Conservation (phyloP, 2,888 invertebrate genomes). For the Hedya salicella region DNA sequence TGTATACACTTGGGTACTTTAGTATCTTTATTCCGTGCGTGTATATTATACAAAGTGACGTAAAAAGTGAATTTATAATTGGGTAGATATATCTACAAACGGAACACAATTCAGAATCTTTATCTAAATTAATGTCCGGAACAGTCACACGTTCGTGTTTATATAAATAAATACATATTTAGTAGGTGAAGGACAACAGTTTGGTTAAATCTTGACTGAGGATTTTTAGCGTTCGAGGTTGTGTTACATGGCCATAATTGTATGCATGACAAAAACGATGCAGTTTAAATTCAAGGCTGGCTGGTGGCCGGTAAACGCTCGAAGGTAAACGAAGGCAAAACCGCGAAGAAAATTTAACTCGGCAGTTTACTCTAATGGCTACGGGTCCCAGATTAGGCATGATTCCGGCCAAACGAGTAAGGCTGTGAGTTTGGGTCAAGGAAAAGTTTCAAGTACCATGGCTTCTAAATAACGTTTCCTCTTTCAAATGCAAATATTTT, state of each 20-base stretch:
- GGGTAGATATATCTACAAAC: background rate
- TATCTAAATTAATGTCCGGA: conserved; percentile 33
- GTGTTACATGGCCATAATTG: conserved; percentile 37
- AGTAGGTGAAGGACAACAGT: conserved; percentile 60
- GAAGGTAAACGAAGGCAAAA: conserved; percentile 27
- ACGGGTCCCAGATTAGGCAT: conserved; percentile 29
- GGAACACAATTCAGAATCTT: conserved; percentile 6
- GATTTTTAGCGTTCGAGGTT: conserved; percentile 44
- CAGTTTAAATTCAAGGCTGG: conserved; percentile 41
- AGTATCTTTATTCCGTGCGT: no score
- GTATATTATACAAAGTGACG: no score
- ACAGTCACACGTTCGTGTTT: conserved; percentile 33
- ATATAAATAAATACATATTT: conserved; percentile 23
- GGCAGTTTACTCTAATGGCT: conserved; percentile 21
- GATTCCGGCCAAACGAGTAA: conserved; percentile 29
- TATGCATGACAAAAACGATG: conserved; percentile 41
- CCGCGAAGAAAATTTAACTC: conserved; percentile 20
- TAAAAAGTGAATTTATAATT: background rate
- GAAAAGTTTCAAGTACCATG: conserved; percentile 16
- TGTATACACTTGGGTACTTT: no score
- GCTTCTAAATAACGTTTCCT: conserved; percentile 22
- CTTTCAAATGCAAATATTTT: conserved; percentile 37
- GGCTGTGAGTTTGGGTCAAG: conserved; percentile 34
- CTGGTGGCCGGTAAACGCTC: conserved; percentile 15
- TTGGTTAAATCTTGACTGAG: conserved; percentile 46